Conservation (phyloP, 2,888 invertebrate species). For the Peribatodes rhomboidaria region DNA sequence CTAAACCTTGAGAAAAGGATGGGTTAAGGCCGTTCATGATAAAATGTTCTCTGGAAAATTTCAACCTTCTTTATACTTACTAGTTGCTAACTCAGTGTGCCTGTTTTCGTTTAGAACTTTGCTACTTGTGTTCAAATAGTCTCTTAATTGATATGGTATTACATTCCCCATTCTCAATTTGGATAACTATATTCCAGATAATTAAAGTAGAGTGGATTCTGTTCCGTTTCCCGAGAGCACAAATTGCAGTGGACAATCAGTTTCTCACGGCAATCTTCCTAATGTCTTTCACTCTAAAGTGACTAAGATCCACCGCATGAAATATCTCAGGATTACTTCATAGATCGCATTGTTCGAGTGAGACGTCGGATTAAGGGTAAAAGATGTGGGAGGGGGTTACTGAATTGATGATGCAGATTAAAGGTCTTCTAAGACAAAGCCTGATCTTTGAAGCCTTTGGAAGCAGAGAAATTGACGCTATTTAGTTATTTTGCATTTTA, state of each 20-base stretch:
- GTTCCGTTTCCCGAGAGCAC: slow-evolving; percentile 9
- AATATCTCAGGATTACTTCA: slow-evolving; percentile 37
- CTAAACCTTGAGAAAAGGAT: slow-evolving; percentile 16
- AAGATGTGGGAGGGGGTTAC: slow-evolving; percentile 29
- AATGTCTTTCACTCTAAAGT: slow-evolving; percentile 25
- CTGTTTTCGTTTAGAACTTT: no score
- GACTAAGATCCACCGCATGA: slow-evolving; percentile 37
- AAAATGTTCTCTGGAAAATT: slow-evolving; percentile 5
- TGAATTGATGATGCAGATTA: slow-evolving; percentile 62
- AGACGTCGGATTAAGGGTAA: slow-evolving; percentile 44
- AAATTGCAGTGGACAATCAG: slow-evolving; percentile 27
- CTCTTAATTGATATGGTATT: background rate
- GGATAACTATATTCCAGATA: background rate
- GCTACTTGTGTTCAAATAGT: background rate
- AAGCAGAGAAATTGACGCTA: slow-evolving; percentile 50
- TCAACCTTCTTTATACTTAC: background rate
- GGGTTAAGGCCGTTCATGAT: slow-evolving; percentile 7
- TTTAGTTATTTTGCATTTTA: slow-evolving; percentile 52
- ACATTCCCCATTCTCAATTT: background rate
- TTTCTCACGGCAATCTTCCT: slow-evolving; percentile 30
- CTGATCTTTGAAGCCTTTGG: slow-evolving; percentile 49
- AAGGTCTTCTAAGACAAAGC: slow-evolving; percentile 50
- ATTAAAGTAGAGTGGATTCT: slow-evolving; percentile 4
- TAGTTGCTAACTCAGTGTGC: no score
- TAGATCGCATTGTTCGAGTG: slow-evolving; percentile 38